A percentile compares a stretch with the other conserved stretches of the same genome.
Evolutionary conservation across 2,888 invertebrate species (phyloP).

Genomic region (Maniola hyperantus): DNA sequence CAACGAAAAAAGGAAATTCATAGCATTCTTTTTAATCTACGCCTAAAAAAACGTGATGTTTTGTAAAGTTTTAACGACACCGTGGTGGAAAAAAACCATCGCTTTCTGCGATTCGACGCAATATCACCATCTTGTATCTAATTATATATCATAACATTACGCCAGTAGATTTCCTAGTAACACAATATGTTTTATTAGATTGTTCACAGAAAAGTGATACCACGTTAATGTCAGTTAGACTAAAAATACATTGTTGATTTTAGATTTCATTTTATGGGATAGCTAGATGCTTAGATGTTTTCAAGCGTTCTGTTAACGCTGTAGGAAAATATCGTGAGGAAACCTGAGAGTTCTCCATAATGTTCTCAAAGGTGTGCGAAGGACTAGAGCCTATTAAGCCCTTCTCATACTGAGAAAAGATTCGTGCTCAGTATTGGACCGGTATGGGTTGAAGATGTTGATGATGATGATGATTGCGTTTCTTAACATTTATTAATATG

Average conservation of each 20-base stretch:
- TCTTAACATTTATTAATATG: too few species aligned
- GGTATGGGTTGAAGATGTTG: too few species aligned
- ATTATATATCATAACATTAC: conserved; percentile 28
- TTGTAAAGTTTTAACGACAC: conserved; percentile 12
- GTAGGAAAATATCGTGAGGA: too few species aligned
- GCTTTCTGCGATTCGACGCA: conserved; percentile 25
- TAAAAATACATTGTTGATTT: not conserved
- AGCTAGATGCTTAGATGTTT: not conserved
- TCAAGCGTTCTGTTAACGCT: too few species aligned
- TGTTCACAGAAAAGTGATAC: conserved; percentile 20
- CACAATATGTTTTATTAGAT: conserved; percentile 13
- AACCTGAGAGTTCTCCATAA: too few species aligned
- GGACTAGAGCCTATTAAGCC: too few species aligned
- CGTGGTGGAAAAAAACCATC: conserved; percentile 15
- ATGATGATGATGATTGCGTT: too few species aligned
- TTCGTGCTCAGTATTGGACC: too few species aligned
- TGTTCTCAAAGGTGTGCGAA: too few species aligned
- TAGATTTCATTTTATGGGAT: not conserved
- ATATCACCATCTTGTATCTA: conserved; percentile 18
- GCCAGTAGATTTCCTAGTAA: conserved; percentile 25
- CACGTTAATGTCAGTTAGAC: not conserved
- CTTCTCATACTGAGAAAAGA: too few species aligned
- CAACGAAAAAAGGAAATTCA: not conserved
- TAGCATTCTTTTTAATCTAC: not conserved
- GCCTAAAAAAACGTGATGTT: not conserved